Base-by-base conservation (phyloP, 2,888 invertebrate species). In the Prenolepis imparis region DNA sequence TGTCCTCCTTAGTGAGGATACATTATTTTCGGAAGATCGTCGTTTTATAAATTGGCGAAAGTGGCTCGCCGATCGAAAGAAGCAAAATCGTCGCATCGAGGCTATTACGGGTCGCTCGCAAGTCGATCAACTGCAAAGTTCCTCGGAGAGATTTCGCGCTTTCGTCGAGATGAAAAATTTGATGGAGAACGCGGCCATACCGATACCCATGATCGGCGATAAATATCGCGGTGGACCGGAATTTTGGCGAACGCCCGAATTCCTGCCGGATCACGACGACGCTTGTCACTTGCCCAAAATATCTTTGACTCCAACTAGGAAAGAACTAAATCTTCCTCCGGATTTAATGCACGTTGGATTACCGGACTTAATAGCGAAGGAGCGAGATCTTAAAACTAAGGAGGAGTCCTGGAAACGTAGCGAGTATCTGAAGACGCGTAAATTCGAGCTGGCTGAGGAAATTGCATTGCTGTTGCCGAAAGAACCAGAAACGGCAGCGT, bases 181-280 rank as follows among this genome's bases (percentile, higher is more conserved):
- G 4, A 92, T 90, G 2, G 95, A 95, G 0, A 93, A 95, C 2
- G 95, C 95, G 3, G 95, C 95, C 0, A 88, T 92, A 0, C 86
- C 89, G 0, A 84, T 82, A 1, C 87, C 87, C 3, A 77, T 84
- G 11, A 88, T 88, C 5, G 90, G 92, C 24, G 93, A 92, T n/a
- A 91, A 91, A 48, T 92, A 90, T 44, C 92, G 92, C 0, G 94
- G 92, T 0, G 87, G 88, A 85, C 92, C 90, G 80, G 93, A 85
- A 86, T 94, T 93, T 82, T 92, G 91, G 92, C 80, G 78, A 4
- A 75, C 75, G 0, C 89, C 91, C 24, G 87, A 87, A 82, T 83
- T 75, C 4, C 82, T 90, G 61, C 82, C 88, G 3, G 86, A 83
- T 52, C 84, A 36, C 0, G 85, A 85, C 0, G 82, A 90, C n/a